A percentile compares a stretch with the other conserved stretches of the same genome.
phyloP scores from a whole-genome alignment of 2,113 vertebrate species.

The Periophthalmus modestus region DNA sequence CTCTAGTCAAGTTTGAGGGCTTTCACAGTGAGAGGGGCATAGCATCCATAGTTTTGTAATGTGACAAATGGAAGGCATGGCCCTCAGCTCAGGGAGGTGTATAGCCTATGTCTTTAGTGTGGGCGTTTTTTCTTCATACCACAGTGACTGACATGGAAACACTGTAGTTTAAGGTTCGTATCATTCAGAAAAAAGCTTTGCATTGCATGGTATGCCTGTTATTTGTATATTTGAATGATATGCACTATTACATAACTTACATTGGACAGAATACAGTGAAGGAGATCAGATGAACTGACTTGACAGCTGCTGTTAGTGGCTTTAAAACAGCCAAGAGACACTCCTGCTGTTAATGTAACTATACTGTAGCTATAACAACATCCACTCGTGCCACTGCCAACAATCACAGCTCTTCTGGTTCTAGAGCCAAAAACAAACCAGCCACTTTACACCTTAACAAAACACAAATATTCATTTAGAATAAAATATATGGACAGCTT shows the following conservation, averaged over 20 bases:
- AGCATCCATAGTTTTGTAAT: background rate
- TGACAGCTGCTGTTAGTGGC: slow-evolving; percentile 23
- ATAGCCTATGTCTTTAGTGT: background rate
- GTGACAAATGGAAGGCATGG: background rate
- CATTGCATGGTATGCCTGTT: slow-evolving; percentile 16
- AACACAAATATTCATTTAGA: background rate
- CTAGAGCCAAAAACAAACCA: slow-evolving; percentile 5
- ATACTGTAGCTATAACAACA: background rate
- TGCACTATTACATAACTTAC: slow-evolving; percentile 26
- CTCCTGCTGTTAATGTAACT: background rate
- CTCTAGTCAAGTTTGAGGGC: background rate
- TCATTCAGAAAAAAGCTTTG: slow-evolving; percentile 14
- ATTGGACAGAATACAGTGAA: slow-evolving; percentile 10
- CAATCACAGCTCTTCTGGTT: background rate
- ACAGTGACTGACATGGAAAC: background rate
- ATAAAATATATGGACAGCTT: background rate
- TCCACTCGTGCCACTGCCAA: slow-evolving; percentile 14
- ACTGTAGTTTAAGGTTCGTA: background rate
- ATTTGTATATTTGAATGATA: slow-evolving; percentile 11
- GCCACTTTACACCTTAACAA: background rate
- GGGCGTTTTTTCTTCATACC: background rate
- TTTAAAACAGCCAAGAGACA: slow-evolving; percentile 1
- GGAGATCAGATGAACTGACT: slow-evolving; percentile 20
- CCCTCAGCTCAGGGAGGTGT: background rate
- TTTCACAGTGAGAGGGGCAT: background rate